These are phyloP conservation scores for Apamea epomidion DNA, from an alignment of 2,888 invertebrate species.

Conservation along the genomic window DNA sequence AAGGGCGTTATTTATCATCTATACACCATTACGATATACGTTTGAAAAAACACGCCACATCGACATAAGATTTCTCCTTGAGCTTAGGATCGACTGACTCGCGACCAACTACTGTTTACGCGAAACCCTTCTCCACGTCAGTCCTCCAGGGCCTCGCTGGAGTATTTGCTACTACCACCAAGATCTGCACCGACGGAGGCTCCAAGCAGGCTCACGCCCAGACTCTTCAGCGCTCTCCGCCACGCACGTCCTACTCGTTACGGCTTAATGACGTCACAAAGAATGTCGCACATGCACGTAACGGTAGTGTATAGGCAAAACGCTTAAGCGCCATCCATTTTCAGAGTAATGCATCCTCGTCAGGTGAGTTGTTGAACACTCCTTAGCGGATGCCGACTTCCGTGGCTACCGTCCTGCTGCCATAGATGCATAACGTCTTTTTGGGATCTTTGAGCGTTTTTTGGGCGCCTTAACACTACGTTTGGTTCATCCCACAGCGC, in stretches of 20 bases:
- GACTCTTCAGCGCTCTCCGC: constrained; percentile 91
- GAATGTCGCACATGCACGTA: constrained; percentile 74
- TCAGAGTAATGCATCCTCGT: not conserved
- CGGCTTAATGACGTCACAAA: constrained; percentile 82
- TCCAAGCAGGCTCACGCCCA: constrained; percentile 88
- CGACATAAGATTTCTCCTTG: constrained; percentile 85
- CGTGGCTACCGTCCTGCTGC: constrained; percentile 55
- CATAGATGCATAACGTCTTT: constrained; percentile 84
- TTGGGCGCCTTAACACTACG: constrained; percentile 93
- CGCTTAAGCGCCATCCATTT: constrained; percentile 81
- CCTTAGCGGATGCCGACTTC: constrained; percentile 63
- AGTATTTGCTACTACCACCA: constrained; percentile 94
- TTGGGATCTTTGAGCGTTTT: constrained; percentile 85
- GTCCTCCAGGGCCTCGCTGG: constrained; percentile 91
- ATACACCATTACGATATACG: constrained; percentile 77
- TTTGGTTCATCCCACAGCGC: constrained; percentile 95
- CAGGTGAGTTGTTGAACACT: constrained; percentile 91
- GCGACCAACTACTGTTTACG: constrained; percentile 89
- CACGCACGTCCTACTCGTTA: constrained; percentile 91
- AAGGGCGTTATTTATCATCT: constrained; percentile 77
- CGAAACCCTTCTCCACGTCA: constrained; percentile 90
- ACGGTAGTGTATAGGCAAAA: constrained; percentile 84
- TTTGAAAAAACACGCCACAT: constrained; percentile 75
- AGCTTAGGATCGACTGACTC: constrained; percentile 91
- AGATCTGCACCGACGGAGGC: constrained; percentile 91